phyloP scores from a whole-genome alignment of 1,140 invertebrate genomes.

The Drosophila teissieri region DNA sequence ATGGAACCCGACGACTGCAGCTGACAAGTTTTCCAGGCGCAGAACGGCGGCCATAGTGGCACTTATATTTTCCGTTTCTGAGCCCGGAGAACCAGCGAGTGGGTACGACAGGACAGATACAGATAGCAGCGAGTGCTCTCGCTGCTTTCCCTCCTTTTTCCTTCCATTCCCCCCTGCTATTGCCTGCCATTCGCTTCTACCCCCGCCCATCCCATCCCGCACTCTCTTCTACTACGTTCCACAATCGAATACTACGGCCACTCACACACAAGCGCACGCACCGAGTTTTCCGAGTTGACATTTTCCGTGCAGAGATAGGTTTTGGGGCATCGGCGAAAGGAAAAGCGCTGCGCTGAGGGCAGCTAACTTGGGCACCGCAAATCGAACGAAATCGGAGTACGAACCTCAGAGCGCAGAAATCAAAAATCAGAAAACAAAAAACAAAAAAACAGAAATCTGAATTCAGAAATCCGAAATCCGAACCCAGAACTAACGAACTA shows the following conservation, averaged over 20 bases:
- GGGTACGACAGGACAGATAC: constrained; percentile 8
- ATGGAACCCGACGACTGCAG: constrained; percentile 21
- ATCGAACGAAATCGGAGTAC: constrained; percentile 24
- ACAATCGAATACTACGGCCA: constrained; percentile 75
- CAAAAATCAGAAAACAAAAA: constrained; percentile 4
- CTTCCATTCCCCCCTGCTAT: background rate
- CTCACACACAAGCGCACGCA: constrained; percentile 27
- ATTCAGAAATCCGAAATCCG: background rate
- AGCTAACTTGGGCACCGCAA: constrained; percentile 23
- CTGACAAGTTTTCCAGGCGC: constrained; percentile 40
- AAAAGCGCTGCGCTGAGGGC: constrained; percentile 26
- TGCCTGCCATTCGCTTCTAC: background rate
- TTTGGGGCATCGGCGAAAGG: constrained; percentile 55
- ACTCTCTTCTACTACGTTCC: constrained; percentile 70
- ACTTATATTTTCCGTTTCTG: background rate
- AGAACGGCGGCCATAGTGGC: background rate
- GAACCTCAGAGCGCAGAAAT: constrained; percentile 15
- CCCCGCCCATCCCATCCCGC: background rate
- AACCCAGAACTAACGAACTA: background rate
- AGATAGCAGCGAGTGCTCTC: constrained; percentile 25
- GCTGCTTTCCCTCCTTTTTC: background rate
- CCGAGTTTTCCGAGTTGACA: constrained; percentile 48
- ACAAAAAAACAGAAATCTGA: constrained; percentile 1
- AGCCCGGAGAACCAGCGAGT: constrained; percentile 3
- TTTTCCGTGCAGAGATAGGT: constrained; percentile 69